Evolutionary conservation across 1,140 invertebrate species (phyloP).

Genomic region (Lanistes nyassanus): DNA sequence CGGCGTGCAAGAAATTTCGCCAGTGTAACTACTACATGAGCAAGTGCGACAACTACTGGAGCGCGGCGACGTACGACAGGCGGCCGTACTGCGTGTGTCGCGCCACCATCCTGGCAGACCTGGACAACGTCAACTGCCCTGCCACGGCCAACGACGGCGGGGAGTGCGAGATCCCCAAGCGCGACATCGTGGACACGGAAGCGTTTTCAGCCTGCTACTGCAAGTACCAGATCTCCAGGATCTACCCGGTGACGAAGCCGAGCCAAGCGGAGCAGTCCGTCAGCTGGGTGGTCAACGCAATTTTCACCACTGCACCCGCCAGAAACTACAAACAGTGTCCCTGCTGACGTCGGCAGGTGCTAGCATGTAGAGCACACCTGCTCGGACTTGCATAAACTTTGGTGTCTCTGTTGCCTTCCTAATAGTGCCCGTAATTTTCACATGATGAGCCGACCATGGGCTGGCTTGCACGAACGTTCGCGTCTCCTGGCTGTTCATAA

Average conservation of each 20-base stretch:
- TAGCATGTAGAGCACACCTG: too few species aligned
- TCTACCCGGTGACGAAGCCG: conserved; percentile 1
- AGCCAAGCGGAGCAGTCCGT: neutral
- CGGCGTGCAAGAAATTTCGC: conserved; percentile 12
- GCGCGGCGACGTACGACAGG: neutral
- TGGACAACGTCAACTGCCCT: conserved; percentile 21
- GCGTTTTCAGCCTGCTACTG: conserved; percentile 8
- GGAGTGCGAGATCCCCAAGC: neutral
- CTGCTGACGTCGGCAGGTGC: neutral
- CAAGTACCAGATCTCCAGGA: conserved; percentile 14
- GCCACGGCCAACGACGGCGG: neutral
- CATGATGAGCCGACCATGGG: too few species aligned
- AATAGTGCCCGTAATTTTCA: too few species aligned
- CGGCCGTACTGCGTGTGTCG: conserved; percentile 20
- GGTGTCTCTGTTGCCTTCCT: too few species aligned
- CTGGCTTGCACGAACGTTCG: too few species aligned
- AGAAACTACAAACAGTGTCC: conserved; percentile 10
- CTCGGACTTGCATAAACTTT: too few species aligned
- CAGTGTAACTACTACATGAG: conserved; percentile 22
- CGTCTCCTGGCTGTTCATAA: too few species aligned
- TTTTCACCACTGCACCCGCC: neutral
- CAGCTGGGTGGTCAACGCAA: conserved; percentile 11
- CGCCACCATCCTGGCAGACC: neutral
- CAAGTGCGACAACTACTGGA: conserved; percentile 15
- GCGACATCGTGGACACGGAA: neutral